phyloP scores from a whole-genome alignment of 1,140 invertebrate species.

The Achatina immaculata region DNA sequence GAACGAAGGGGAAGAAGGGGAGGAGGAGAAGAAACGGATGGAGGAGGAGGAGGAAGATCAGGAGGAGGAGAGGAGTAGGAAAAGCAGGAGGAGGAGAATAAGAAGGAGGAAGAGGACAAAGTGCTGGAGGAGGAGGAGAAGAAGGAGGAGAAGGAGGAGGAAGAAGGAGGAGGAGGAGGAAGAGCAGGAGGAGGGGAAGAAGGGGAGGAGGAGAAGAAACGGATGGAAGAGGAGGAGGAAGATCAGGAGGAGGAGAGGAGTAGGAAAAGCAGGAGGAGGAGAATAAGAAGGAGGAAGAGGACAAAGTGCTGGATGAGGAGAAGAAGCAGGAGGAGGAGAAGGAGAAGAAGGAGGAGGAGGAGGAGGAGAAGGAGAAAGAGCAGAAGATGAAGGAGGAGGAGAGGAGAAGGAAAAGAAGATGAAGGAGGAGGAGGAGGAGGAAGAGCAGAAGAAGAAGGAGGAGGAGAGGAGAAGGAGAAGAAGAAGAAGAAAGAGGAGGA shows the following conservation, averaged over 20 bases:
- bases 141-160: not conserved
- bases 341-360: not conserved
- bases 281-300: not conserved
- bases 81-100: not conserved
- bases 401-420: no score
- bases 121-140: not conserved
- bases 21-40: no score
- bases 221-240: not conserved
- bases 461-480: not conserved
- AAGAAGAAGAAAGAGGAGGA: not conserved
- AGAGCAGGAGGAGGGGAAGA: not conserved
- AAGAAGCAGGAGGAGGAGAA: not conserved
- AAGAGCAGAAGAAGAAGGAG: no score
- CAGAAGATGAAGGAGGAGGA: no score
- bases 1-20: no score
- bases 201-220: not conserved
- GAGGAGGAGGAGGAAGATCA: no score
- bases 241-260: not conserved
- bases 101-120: not conserved
- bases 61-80: not conserved
- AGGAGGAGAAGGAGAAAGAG: not conserved
- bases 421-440: no score
- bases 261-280: not conserved
- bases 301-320: not conserved
- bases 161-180: not conserved